A percentile compares a stretch with the other conserved stretches of the same genome.
These are phyloP conservation scores for Protobothrops flavoviridis DNA, from an alignment of 2,113 vertebrate genomes.

Conservation along the genomic window DNA sequence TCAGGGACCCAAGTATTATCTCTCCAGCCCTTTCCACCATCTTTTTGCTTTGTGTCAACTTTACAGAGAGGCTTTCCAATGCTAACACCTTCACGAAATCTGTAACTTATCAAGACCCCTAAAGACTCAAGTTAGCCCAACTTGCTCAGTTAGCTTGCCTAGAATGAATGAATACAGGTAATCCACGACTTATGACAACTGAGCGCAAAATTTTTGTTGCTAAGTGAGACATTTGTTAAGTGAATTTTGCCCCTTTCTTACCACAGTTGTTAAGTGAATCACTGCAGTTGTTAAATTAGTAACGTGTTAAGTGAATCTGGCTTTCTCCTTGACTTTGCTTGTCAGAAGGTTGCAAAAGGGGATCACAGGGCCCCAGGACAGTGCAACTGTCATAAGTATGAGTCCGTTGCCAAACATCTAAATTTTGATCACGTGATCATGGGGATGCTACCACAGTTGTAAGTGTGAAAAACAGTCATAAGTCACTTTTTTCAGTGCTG, in stretches of 20 bases:
- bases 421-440: background rate
- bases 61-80: background rate
- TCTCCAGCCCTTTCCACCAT: background rate
- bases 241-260: too few relatives aligned
- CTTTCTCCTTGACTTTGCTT: too few relatives aligned
- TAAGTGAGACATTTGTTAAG: too few relatives aligned
- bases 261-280: too few relatives aligned
- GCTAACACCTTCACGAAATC: background rate
- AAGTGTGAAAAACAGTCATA: background rate
- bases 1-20: background rate
- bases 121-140: background rate
- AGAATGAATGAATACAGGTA: background rate
- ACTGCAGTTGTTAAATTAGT: too few relatives aligned
- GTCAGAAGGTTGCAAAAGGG: too few relatives aligned
- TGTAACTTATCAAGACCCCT: background rate
- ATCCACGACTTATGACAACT: too few relatives aligned
- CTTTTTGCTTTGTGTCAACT: background rate
- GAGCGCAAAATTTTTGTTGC: too few relatives aligned
- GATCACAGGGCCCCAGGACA: too few relatives aligned
- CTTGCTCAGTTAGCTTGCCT: background rate
- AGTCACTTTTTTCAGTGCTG: background rate
- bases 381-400: too few relatives aligned
- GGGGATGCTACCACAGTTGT: background rate
- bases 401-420: too few relatives aligned
- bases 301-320: too few relatives aligned